A percentile compares a stretch with the other conserved stretches of the same genome.
These are phyloP conservation scores for Chelon labrosus DNA, from an alignment of 2,797 vertebrate genomes.

Conservation along the genomic window DNA sequence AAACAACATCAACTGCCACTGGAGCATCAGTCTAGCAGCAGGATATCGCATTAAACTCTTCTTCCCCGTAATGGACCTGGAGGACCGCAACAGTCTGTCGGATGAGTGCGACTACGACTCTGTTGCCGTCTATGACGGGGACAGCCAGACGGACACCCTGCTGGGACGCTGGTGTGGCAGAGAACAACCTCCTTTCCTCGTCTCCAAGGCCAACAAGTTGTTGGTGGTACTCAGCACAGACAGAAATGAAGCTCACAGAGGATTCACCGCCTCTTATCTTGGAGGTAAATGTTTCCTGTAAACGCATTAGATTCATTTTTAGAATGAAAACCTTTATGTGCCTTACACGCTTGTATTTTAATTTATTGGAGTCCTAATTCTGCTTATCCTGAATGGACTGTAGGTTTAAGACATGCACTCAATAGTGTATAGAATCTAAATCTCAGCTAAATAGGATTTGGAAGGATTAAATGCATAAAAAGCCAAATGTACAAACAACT, in stretches of 20 bases:
- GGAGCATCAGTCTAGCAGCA: constrained; percentile 88
- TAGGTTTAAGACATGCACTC: constrained; percentile 1
- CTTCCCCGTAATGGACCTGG: constrained; percentile 92
- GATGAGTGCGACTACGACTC: constrained; percentile 92
- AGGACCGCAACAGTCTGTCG: constrained; percentile 91
- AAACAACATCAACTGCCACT: constrained; percentile 98
- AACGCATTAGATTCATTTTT: not conserved
- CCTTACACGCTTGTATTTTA: not conserved
- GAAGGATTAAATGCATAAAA: not conserved
- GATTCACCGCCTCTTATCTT: constrained; percentile 91
- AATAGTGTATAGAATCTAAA: constrained; percentile 7
- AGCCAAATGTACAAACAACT: not conserved
- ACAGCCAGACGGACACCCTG: constrained; percentile 81
- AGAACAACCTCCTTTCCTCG: constrained; percentile 83
- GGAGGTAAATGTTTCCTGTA: constrained; percentile 87
- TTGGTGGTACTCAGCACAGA: constrained; percentile 93
- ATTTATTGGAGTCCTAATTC: constrained; percentile 1
- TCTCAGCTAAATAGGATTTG: constrained; percentile 11
- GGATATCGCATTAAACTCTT: constrained; percentile 92
- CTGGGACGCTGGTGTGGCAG: constrained; percentile 93
- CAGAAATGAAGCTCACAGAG: constrained; percentile 88
- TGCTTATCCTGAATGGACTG: not conserved
- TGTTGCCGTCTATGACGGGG: constrained; percentile 89
- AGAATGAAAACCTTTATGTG: not conserved
- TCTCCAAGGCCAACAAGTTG: constrained; percentile 89